phyloP scores from a whole-genome alignment of 2,888 invertebrate species.

The Electrophaes corylata region DNA sequence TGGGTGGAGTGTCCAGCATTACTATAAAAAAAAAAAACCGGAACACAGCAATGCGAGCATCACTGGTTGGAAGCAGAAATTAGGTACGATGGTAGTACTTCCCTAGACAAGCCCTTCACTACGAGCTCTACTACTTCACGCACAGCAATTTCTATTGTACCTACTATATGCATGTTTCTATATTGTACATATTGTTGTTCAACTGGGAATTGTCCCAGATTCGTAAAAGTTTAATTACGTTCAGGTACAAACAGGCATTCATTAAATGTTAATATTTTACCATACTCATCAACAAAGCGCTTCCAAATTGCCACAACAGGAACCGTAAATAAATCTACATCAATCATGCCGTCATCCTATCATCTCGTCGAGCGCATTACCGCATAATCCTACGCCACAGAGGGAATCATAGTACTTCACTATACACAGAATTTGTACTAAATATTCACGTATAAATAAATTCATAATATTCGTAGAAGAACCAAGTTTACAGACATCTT shows the following conservation, averaged over 20 bases:
- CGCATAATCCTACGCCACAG: constrained; percentile 28
- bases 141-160: too few species aligned
- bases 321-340: constrained; percentile 39
- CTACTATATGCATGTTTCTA: too few species aligned
- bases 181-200: too few species aligned
- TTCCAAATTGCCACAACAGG: constrained; percentile 20
- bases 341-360: constrained; percentile 32
- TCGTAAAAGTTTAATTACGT: background rate
- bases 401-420: constrained; percentile 2
- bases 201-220: too few species aligned
- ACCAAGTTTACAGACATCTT: background rate
- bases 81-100: too few species aligned
- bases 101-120: too few species aligned
- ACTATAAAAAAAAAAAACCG: too few species aligned
- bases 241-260: background rate
- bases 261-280: background rate
- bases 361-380: constrained; percentile 31
- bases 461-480: background rate
- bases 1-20: too few species aligned
- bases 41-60: too few species aligned
- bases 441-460: background rate
- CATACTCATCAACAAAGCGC: constrained; percentile 16
- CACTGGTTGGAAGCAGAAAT: too few species aligned
- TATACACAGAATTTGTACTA: background rate
- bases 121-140: too few species aligned